Base-by-base conservation (phyloP, 2,797 vertebrate species). In the Poecilia gillii region DNA sequence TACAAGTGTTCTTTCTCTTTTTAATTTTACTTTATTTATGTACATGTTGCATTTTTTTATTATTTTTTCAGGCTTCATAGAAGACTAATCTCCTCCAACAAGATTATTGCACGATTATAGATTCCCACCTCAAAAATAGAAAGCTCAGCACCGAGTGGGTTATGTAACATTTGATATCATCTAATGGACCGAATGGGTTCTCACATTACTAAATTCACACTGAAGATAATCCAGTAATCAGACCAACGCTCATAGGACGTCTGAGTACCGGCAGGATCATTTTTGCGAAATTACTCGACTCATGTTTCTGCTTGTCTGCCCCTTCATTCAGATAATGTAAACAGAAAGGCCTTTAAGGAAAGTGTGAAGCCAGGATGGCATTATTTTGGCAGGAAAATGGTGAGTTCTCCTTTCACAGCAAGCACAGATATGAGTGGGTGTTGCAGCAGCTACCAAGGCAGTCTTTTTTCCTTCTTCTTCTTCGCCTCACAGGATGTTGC, bases 311-410 rank as follows among this genome's bases (percentile, higher is more conserved):
- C 0, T 74, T 28, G 6, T 79, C 11, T 47, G 51, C 64, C 28
- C 47, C 45, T 2, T 5, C 76, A 25, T 91, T 49, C 75, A 99
- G 98, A 97, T 25, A 97, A 96, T 72, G 71, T 95, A 83, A 96
- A 96, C 93, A 96, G 97, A 82, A 98, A 94, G 79, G 78, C 95
- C 16, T 98, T 99, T 88, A 96, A 94, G 85, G 96, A 97, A 0
- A 97, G 93, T 13, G 96, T 99, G 73, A 96, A 96, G 84, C 96
- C 96, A 0, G 98, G 98, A 94, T 99, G 98, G 98, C 95, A 97
- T 90, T 99, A 99, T 88, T 97, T 99, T 31, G 98, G 98, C 87
- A 96, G 98, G 90, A 99, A 98, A 95, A 99, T 99, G 98, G 98
- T 97, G 90, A 96, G 95, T 68, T 13, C 1, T 36, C 31, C 41